Evolutionary conservation across 1,140 invertebrate genomes (phyloP), one percentile per base, ranked within the genome.

Genomic region (Oncopeltus fasciatus): DNA sequence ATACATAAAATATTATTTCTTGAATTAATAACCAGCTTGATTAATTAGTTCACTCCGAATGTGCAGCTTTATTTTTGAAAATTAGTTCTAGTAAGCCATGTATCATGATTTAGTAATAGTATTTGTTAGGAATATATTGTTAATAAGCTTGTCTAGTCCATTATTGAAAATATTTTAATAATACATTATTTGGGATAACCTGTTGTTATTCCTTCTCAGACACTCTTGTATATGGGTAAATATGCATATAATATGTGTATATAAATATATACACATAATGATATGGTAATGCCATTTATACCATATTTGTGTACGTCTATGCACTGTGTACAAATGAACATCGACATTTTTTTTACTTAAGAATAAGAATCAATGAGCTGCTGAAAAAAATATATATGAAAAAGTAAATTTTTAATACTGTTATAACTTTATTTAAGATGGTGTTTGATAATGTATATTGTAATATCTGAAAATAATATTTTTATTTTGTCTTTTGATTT

Each of bases 281-380:
- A 24, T 16, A 18, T 53, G 49, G 49, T 53, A 53, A 53, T 53
- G 49, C 49, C 49, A 53, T 24, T 53, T 53, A 53, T 53, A 53
- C 49, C 49, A 53, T 53, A 53, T 20, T 53, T 53, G 49, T 53
- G 26, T 53, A 53, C 24, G 49, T 53, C 49, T 24, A 24, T 24
- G 49, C 49, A 53, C 16, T 53, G 24, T 53, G 49, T 53, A 53
- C 49, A 53, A 53, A 53, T 53, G 16, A 53, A 24, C 49, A 53
- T 53, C 49, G 49, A 53, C 20, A 24, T 16, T 53, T 53, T 21
- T 53, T 26, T 20, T 53, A 53, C 49, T 24, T 14, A 53, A 14
- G 24, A 14, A 26, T 53, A 38, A 14, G 31, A 38, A 38, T 53
- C 49, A 53, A 53, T 53, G 49, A 53, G 26, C 20, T 53, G 49